Percentiles rank a stretch among this genome's conserved stretches.
These are phyloP conservation scores for Macrophya annulata DNA, from an alignment of 2,888 invertebrate genomes.

Conservation along the genomic window DNA sequence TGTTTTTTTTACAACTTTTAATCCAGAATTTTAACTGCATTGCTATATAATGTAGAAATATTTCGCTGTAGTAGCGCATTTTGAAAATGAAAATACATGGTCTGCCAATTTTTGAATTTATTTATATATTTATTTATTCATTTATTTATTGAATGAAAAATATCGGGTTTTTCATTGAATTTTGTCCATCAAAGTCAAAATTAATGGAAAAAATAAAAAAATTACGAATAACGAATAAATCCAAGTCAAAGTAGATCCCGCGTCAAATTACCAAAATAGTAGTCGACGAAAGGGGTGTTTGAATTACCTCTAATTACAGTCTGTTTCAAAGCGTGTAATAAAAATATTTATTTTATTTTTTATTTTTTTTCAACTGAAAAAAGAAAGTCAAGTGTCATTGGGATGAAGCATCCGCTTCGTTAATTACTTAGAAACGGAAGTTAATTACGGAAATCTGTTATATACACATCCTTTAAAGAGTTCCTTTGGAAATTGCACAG, in stretches of 20 bases:
- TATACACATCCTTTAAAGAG: slow-evolving; percentile 8
- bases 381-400: neutral
- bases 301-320: slow-evolving; percentile 19
- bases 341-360: neutral
- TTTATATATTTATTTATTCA: neutral
- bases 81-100: neutral
- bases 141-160: neutral
- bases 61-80: neutral
- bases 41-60: neutral
- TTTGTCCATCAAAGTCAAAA: neutral
- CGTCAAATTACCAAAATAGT: neutral
- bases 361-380: neutral
- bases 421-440: slow-evolving; percentile 18
- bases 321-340: neutral
- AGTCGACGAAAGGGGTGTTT: slow-evolving; percentile 2
- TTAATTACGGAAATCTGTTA: slow-evolving; percentile 37
- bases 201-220: neutral
- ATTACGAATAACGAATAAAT: neutral
- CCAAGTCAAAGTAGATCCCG: neutral
- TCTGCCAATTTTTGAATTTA: neutral
- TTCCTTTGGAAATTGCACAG: neutral
- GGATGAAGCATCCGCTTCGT: slow-evolving; percentile 20
- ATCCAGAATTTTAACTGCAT: neutral
- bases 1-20: neutral
- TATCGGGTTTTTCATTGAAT: neutral